A percentile compares a stretch with the other conserved stretches of the same genome.
These are phyloP conservation scores for Cardiocondyla obscurior DNA, from an alignment of 1,140 invertebrate species.

Conservation along the genomic window DNA sequence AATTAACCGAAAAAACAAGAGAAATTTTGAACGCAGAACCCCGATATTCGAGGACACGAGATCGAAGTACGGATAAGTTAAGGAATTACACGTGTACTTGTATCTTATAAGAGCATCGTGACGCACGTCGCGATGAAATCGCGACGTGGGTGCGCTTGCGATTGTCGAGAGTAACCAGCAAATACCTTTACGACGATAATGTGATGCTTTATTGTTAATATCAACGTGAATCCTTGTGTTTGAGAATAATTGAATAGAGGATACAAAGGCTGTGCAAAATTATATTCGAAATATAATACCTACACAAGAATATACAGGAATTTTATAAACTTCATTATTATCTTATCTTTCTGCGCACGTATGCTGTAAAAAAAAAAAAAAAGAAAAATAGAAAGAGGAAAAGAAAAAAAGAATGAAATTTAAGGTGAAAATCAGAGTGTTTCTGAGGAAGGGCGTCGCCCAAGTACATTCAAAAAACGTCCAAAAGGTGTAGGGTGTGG, in stretches of 20 bases:
- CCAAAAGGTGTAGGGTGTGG: too few species aligned
- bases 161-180: constrained; percentile 22
- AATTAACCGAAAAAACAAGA: background rate
- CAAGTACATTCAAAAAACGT: too few species aligned
- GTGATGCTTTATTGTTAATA: constrained; percentile 70
- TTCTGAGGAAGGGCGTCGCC: too few species aligned
- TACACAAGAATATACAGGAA: constrained; percentile 53
- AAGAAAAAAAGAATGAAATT: too few species aligned
- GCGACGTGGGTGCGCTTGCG: constrained; percentile 23
- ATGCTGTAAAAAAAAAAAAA: too few species aligned
- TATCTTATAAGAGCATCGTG: constrained; percentile 10
- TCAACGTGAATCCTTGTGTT: constrained; percentile 62
- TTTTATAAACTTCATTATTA: constrained; percentile 57
- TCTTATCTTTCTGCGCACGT: constrained; percentile 12
- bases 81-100: background rate
- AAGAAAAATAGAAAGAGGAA: background rate
- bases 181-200: constrained; percentile 65
- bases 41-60: constrained; percentile 22
- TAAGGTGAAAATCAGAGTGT: too few species aligned
- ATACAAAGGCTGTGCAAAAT: constrained; percentile 71
- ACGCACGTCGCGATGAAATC: constrained; percentile 26
- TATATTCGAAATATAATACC: constrained; percentile 71
- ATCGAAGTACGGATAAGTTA: constrained; percentile 34
- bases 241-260: constrained; percentile 62
- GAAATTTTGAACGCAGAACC: background rate